These are phyloP conservation scores for Metellina segmentata DNA, from an alignment of 2,888 invertebrate genomes.

Conservation along the genomic window DNA sequence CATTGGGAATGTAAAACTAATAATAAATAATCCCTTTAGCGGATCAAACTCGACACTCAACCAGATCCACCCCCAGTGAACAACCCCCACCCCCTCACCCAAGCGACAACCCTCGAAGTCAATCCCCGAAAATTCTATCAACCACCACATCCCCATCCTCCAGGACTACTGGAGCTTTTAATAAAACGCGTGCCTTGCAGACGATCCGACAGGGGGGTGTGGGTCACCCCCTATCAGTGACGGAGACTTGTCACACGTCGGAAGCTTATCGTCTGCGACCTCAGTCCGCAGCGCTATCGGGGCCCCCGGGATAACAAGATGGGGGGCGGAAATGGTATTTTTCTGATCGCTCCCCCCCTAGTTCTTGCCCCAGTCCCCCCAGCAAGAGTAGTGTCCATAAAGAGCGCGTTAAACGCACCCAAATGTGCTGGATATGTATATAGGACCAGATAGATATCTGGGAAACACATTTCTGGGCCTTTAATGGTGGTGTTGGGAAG, in stretches of 20 bases:
- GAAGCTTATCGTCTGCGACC: conserved; percentile 67
- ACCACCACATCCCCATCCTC: background rate
- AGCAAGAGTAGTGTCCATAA: background rate
- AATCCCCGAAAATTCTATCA: background rate
- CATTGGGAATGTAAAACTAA: too few relatives aligned
- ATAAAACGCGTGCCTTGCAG: conserved; percentile 35
- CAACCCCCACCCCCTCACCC: background rate
- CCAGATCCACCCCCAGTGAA: background rate
- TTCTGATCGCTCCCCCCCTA: conserved; percentile 25
- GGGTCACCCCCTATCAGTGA: conserved; percentile 64
- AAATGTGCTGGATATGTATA: conserved; percentile 28
- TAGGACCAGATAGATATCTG: conserved; percentile 38
- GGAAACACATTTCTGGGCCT: conserved; percentile 8
- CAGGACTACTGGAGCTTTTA: conserved; percentile 29
- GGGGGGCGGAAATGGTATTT: conserved; percentile 70
- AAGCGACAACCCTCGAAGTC: background rate
- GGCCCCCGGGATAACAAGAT: conserved; percentile 33
- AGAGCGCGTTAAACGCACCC: background rate
- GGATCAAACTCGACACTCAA: background rate
- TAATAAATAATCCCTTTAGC: too few relatives aligned
- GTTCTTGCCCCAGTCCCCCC: background rate
- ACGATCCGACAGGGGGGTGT: conserved; percentile 25
- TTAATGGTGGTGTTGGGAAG: conserved; percentile 34
- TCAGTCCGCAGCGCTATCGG: conserved; percentile 33
- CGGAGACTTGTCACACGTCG: conserved; percentile 57